A percentile compares a stretch with the other conserved stretches of the same genome.
Evolutionary conservation across 2,888 invertebrate species (phyloP).

Genomic region (Agonopterix alstromeriana): DNA sequence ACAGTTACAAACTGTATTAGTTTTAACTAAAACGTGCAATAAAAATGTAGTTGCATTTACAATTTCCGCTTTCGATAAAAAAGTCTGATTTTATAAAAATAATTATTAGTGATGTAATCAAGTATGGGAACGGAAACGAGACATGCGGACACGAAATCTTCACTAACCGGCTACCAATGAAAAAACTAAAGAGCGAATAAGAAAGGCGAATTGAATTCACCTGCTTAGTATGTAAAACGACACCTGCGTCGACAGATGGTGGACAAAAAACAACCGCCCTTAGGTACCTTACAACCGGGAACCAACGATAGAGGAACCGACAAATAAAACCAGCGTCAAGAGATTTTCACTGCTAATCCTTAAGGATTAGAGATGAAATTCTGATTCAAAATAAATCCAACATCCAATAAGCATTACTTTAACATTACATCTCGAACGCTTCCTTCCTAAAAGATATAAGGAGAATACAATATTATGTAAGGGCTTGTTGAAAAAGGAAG

Average conservation of each 20-base stretch:
- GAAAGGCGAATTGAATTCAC: constrained; percentile 59
- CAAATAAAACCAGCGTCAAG: not conserved
- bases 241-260: constrained; percentile 71
- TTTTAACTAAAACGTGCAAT: not conserved
- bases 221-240: constrained; percentile 65
- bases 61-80: constrained; percentile 7
- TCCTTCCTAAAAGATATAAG: not conserved
- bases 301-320: constrained; percentile 20
- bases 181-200: constrained; percentile 16
- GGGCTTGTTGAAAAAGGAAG: constrained; percentile 21
- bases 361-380: not conserved
- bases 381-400: not conserved
- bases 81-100: constrained; percentile 4
- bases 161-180: not conserved
- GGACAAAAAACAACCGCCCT: constrained; percentile 50
- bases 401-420: no score
- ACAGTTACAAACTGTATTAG: not conserved
- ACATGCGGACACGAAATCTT: constrained; percentile 8
- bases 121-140: constrained; percentile 8
- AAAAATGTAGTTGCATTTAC: constrained; percentile 2
- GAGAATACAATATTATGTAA: constrained; percentile 36
- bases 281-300: constrained; percentile 29
- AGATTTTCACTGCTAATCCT: constrained; percentile 3
- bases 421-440: no score
- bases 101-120: constrained; percentile 8